Base-by-base conservation (phyloP, 2,113 vertebrate species). In the Actenoides lindsayi region DNA sequence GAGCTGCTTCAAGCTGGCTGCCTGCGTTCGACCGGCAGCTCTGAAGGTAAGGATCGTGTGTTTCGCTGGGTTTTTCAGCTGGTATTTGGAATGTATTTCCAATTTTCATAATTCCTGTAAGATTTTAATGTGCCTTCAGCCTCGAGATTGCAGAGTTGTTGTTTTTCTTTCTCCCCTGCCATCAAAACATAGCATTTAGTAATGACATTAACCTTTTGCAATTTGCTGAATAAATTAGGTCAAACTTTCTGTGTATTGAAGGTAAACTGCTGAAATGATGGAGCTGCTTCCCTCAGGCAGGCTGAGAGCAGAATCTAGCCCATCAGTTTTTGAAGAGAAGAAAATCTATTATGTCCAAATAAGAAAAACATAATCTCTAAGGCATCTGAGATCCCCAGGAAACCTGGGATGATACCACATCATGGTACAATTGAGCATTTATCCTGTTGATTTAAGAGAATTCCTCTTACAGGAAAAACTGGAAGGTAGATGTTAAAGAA, bases 11-110 rank as follows among this genome's bases (percentile, higher is more conserved):
- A 2, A 37, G 39, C 33, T 2, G 3, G 7, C 64, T 4, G 42
- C 4, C 64, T 74, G 65, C 4, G 0, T 35, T 10, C 74, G 9
- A 2, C 7, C 1, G 1, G 0, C 74, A 0, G 24, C 1, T 50
- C 2, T 4, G 9, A 59, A 83, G 90, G 87, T 93, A 77, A 83
- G 77, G 51, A 51, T 9, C 0, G 0, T 0, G 3, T 2, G 5
- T 10, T 69, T 54, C 5, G 7, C 37, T 37, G 31, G 2, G 27
- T 6, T 84, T 30, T 4, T 5, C 44, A 7, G 51, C 28, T 91
- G 37, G 13, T 25, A n/a, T n/a, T n/a, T n/a, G n/a, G n/a, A 86
- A 80, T 59, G 9, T 5, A 13, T 74, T 88, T 78, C 41, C 83
- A 77, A 5, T 80, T 70, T 81, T 50, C 24, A 13, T 41, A 8